These are phyloP conservation scores for Oligia fasciuncula DNA, from an alignment of 2,888 invertebrate genomes.

Conservation along the genomic window DNA sequence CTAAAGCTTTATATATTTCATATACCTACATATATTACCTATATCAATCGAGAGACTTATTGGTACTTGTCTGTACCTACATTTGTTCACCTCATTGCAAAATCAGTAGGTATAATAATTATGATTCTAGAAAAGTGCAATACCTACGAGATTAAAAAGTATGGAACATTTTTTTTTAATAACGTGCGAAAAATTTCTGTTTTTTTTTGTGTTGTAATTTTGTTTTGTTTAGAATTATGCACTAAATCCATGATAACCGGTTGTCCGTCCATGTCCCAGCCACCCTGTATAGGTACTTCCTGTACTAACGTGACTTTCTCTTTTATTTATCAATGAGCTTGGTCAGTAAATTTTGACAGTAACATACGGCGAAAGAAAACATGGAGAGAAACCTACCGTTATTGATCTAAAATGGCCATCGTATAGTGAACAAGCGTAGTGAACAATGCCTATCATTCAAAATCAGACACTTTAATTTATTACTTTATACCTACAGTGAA, in stretches of 20 bases:
- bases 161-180: neutral
- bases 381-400: neutral
- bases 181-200: neutral
- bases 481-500: neutral
- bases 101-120: neutral
- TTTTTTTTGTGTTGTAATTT: too few relatives aligned
- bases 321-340: neutral
- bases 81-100: neutral
- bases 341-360: too few relatives aligned
- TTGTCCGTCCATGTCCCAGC: neutral
- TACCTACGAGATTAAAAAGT: neutral
- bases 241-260: neutral
- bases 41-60: neutral
- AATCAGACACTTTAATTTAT: neutral
- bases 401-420: neutral
- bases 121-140: neutral
- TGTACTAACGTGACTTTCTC: neutral
- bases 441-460: neutral
- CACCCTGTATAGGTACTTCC: neutral
- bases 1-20: neutral
- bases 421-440: too few relatives aligned
- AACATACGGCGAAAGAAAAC: neutral
- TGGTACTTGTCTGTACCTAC: neutral
- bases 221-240: neutral
- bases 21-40: neutral